Percentiles rank a stretch among this genome's conserved stretches.
These are phyloP conservation scores for Rhombomys opimus DNA, from an alignment of 2,113 vertebrate species.

Conservation along the genomic window DNA sequence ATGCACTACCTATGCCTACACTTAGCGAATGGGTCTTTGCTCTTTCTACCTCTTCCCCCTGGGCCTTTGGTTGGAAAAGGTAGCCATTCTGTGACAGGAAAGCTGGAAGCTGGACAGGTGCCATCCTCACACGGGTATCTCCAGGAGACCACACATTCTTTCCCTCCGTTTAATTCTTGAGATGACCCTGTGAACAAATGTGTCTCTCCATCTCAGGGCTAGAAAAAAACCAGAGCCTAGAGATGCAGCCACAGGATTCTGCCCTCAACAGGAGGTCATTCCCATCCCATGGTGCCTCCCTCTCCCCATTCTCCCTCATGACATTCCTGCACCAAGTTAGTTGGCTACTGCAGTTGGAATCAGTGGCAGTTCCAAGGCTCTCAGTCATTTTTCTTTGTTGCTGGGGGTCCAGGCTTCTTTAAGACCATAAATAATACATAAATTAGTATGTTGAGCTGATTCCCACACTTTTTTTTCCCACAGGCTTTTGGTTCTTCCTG, in stretches of 20 bases:
- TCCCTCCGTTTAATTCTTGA: neutral
- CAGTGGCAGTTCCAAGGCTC: neutral
- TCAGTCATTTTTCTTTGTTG: constrained; percentile 26
- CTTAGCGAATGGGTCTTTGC: neutral
- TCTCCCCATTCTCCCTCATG: accelerated
- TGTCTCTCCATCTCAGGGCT: neutral
- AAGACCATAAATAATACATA: constrained; percentile 72
- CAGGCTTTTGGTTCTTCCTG: constrained; percentile 58
- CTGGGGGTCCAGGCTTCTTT: constrained; percentile 2
- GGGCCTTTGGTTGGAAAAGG: neutral
- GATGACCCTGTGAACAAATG: neutral
- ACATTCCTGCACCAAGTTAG: neutral
- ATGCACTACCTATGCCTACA: neutral
- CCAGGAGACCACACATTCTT: neutral
- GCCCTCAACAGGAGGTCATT: neutral
- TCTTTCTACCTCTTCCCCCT: neutral
- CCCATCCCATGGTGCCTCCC: neutral
- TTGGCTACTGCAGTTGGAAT: neutral
- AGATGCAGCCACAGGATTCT: no score
- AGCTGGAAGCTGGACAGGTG: neutral
- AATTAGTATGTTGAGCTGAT: constrained; percentile 74
- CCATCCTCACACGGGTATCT: neutral
- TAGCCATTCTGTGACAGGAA: neutral
- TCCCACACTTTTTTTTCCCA: constrained; percentile 63
- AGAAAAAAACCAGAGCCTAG: neutral